Conservation (phyloP, 2,797 vertebrate species). For the Xiphorhynchus erythropygius region DNA sequence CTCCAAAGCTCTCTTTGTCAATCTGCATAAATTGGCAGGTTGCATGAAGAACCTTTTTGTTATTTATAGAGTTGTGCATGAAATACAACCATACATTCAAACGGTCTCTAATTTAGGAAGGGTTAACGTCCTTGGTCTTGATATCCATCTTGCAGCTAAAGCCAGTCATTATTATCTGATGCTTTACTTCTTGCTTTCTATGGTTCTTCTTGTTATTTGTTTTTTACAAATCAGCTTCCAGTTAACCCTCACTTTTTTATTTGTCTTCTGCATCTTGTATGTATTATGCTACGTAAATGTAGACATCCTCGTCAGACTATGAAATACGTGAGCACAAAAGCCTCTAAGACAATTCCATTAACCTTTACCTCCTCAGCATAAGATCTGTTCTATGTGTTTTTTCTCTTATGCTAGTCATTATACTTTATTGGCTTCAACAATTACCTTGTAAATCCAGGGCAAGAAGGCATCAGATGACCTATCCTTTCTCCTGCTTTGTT, state of each 20-base stretch:
- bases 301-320: background rate
- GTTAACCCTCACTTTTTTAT: slow-evolving; percentile 39
- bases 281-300: background rate
- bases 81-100: slow-evolving; percentile 11
- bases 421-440: background rate
- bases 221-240: slow-evolving; percentile 14
- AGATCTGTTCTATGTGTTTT: background rate
- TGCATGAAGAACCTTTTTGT: slow-evolving; percentile 41
- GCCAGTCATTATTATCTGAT: background rate
- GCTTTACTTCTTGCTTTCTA: slow-evolving; percentile 39
- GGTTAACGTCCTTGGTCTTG: background rate
- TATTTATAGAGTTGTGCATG: background rate
- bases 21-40: slow-evolving; percentile 42
- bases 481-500: background rate
- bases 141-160: slow-evolving; percentile 3
- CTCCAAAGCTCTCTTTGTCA: slow-evolving; percentile 30
- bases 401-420: background rate
- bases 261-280: slow-evolving; percentile 20
- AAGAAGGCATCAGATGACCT: background rate
- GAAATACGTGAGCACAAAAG: background rate
- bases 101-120: slow-evolving; percentile 23
- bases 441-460: background rate
- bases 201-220: background rate
- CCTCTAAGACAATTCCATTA: background rate
- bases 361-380: background rate